These are phyloP conservation scores for Stichodactyla mertensii DNA, from an alignment of 64 coral and sea anemone genomes.

Conservation along the genomic window DNA sequence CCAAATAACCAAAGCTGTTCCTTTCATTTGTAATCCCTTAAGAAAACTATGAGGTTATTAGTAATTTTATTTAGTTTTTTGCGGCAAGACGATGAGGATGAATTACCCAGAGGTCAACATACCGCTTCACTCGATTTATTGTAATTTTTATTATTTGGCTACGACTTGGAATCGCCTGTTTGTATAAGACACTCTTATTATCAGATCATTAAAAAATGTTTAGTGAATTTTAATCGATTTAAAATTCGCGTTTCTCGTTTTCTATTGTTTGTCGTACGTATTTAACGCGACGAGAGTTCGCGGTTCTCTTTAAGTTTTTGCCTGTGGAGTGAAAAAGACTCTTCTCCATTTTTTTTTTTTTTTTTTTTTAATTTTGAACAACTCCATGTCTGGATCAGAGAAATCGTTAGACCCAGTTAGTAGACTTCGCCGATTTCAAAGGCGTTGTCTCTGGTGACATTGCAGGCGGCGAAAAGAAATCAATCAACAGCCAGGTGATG, in stretches of 20 bases:
- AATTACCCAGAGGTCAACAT: background rate
- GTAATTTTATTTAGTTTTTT: no score
- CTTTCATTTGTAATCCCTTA: no score
- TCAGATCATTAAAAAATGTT: background rate
- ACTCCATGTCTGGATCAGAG: background rate
- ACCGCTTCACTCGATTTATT: background rate
- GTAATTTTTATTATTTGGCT: background rate
- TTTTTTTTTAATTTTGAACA: background rate
- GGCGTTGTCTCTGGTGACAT: no score
- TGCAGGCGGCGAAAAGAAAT: no score
- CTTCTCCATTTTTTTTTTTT: background rate
- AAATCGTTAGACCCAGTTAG: no score
- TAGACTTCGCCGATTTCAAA: no score
- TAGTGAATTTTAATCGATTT: background rate
- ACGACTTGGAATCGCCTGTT: background rate
- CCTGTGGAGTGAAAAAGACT: no score
- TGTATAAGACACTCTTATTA: background rate
- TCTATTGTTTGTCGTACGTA: background rate
- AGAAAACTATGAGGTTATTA: no score
- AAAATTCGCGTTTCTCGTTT: background rate
- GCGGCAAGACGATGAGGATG: no score
- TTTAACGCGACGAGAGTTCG: background rate
- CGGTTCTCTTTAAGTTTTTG: no score
- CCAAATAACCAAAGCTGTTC: no score
- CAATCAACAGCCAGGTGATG: no score